These are phyloP conservation scores for Pelobates fuscus DNA, from an alignment of 2,113 vertebrate genomes.

Conservation along the genomic window DNA sequence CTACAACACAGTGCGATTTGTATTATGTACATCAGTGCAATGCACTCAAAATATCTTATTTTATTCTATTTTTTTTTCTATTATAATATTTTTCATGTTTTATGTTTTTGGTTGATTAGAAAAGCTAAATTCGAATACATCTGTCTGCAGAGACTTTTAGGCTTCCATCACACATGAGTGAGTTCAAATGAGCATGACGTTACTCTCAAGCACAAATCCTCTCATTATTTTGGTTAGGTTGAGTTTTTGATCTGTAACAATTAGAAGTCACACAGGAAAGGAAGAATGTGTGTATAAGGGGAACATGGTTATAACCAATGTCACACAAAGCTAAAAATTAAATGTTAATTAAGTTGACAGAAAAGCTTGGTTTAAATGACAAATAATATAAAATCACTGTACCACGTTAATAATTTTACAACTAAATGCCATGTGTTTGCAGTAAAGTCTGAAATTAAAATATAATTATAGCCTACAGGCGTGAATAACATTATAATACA, in stretches of 20 bases:
- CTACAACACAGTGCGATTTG: too few relatives aligned
- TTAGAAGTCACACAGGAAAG: constrained; percentile 12
- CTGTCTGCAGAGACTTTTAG: constrained; percentile 1
- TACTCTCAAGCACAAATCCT: constrained; percentile 20
- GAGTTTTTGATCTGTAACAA: constrained; percentile 29
- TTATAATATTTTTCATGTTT: not conserved
- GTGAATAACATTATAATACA: not conserved
- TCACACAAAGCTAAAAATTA: constrained; percentile 21
- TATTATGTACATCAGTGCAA: too few relatives aligned
- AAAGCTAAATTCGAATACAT: constrained; percentile 35
- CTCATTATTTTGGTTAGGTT: constrained; percentile 33
- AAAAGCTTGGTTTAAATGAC: not conserved
- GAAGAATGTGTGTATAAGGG: constrained; percentile 14
- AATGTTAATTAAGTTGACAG: constrained; percentile 5
- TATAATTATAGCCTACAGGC: not conserved
- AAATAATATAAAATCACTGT: constrained; percentile 4
- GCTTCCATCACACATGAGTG: constrained; percentile 6
- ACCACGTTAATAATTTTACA: not conserved
- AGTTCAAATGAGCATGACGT: constrained; percentile 21
- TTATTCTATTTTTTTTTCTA: not conserved
- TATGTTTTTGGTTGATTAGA: not conserved
- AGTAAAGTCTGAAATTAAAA: not conserved
- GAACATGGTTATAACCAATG: not conserved
- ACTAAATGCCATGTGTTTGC: not conserved
- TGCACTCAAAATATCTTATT: too few relatives aligned